Evolutionary conservation across 64 coral and sea anemone species (phyloP).

Genomic region (Astreopora myriophthalma): DNA sequence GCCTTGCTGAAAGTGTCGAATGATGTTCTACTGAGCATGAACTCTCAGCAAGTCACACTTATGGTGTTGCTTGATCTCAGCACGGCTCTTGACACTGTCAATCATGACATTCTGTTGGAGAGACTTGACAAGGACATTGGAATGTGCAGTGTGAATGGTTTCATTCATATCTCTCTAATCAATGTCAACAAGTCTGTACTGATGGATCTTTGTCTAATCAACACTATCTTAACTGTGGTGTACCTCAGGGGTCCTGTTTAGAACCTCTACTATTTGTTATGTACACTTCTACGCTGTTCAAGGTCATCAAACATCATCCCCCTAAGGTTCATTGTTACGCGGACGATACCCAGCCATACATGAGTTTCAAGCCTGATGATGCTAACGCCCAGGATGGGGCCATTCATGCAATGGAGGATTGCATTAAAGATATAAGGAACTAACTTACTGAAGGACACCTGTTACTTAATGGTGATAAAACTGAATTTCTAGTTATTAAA

Average conservation of each 20-base stretch:
- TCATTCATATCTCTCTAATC: not conserved
- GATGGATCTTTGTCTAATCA: conserved; percentile 24
- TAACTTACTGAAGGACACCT: not conserved
- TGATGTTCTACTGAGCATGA: no score
- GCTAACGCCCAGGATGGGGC: conserved; percentile 35
- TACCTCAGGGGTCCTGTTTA: conserved; percentile 19
- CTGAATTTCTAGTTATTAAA: not conserved
- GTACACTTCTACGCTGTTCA: conserved; percentile 18
- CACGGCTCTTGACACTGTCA: no score
- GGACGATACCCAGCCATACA: conserved; percentile 31
- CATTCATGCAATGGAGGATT: conserved; percentile 60
- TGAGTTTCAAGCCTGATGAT: conserved; percentile 59
- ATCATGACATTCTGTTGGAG: no score
- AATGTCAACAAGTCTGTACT: conserved; percentile 24
- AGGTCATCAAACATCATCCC: conserved; percentile 3
- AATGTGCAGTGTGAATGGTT: no score
- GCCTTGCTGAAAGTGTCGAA: no score
- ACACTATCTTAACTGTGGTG: conserved; percentile 24
- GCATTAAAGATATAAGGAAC: conserved; percentile 30
- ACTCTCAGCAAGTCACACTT: no score
- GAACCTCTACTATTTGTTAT: conserved; percentile 10
- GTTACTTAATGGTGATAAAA: no score
- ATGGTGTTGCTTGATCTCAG: no score
- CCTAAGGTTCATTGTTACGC: conserved; percentile 11
- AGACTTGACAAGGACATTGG: no score